phyloP scores from a whole-genome alignment of 92 coral and sea anemone genomes.

The Parazoanthus swiftii region DNA sequence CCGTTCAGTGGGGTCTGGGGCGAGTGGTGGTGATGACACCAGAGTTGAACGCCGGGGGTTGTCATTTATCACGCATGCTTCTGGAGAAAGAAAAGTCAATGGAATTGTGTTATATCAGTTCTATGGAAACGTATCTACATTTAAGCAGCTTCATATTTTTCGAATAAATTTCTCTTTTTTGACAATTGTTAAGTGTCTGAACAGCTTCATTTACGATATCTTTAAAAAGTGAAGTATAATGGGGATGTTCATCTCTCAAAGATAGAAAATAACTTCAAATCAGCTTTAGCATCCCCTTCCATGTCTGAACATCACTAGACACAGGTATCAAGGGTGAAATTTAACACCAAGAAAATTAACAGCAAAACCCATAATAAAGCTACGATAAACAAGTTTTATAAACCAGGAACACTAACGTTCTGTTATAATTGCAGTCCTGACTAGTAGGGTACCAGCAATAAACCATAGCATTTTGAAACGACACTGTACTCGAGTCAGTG shows the following conservation, averaged over 20 bases:
- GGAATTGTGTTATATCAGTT: not conserved
- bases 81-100: slow-evolving; percentile 11
- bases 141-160: not conserved
- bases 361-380: too few species aligned
- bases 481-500: not conserved
- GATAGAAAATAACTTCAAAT: not conserved
- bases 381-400: too few species aligned
- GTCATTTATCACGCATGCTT: slow-evolving; percentile 25
- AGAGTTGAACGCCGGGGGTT: slow-evolving; percentile 29
- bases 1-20: slow-evolving; percentile 59
- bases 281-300: not conserved
- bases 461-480: not conserved
- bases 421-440: not conserved
- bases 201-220: slow-evolving; percentile 29
- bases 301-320: not conserved
- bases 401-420: too few species aligned
- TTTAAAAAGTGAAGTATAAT: not conserved
- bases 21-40: slow-evolving; percentile 42
- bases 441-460: not conserved
- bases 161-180: not conserved
- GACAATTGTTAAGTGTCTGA: not conserved
- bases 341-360: not conserved
- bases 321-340: not conserved
- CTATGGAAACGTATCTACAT: not conserved
- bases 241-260: not conserved